Percentiles rank a stretch among this genome's conserved stretches.
Evolutionary conservation across 2,888 invertebrate genomes (phyloP).

Genomic region (Amaurobius ferox): DNA sequence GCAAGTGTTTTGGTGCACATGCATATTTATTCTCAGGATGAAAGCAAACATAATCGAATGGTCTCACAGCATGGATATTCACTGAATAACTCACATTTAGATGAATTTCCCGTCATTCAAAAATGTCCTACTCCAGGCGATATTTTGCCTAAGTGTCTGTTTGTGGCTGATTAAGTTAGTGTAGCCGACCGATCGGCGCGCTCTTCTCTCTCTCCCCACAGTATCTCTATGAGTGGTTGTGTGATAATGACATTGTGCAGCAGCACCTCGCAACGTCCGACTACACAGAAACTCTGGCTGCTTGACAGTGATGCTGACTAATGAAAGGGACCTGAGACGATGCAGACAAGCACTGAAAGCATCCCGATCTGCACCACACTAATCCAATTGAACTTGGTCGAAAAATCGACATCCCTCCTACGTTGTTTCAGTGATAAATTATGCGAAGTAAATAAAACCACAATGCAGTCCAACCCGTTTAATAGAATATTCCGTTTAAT

Average conservation of each 20-base stretch:
- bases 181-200: background rate
- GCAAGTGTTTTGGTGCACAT: too few species aligned
- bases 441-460: background rate
- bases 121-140: too few species aligned
- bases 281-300: background rate
- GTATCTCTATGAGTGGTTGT: too few species aligned
- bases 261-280: background rate
- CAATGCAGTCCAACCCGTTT: too few species aligned
- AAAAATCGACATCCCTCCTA: background rate
- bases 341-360: background rate
- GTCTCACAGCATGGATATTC: too few species aligned
- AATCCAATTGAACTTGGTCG: slow-evolving; percentile 4
- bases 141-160: too few species aligned
- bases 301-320: slow-evolving; percentile 11
- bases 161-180: background rate
- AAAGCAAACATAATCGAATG: too few species aligned
- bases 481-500: too few species aligned
- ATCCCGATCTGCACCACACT: background rate
- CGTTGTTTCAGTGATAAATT: slow-evolving; percentile 1
- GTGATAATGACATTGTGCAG: slow-evolving; percentile 6
- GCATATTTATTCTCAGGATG: too few species aligned
- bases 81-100: too few species aligned
- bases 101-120: too few species aligned
- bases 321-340: slow-evolving; percentile 14
- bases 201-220: background rate